Conservation (phyloP, 2,888 invertebrate species). For the Caenorhabditis sinica region DNA sequence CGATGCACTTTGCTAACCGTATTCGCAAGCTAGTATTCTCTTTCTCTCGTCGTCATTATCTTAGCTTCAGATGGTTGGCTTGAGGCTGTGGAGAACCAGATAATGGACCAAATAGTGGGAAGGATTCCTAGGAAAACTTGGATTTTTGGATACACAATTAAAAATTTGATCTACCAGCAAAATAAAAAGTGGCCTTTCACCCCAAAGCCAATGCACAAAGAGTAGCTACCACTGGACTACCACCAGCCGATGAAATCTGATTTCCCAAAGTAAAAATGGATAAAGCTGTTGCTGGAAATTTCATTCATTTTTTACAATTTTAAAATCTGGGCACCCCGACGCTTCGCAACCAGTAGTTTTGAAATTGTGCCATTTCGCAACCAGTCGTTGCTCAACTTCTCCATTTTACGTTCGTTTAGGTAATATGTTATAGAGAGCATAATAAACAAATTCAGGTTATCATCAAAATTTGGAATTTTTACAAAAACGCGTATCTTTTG, state of each 20-base stretch:
- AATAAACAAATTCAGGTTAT: no score
- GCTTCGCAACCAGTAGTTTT: no score
- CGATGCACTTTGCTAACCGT: slow-evolving; percentile 53
- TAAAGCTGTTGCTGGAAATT: slow-evolving; percentile 71
- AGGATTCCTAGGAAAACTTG: slow-evolving; percentile 54
- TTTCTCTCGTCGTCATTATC: slow-evolving; percentile 66
- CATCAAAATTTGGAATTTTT: no score
- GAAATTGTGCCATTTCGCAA: no score
- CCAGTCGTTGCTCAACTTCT: no score
- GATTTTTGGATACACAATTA: not conserved
- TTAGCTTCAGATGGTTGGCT: slow-evolving; percentile 70
- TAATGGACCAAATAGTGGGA: slow-evolving; percentile 61
- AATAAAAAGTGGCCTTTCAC: slow-evolving; percentile 78
- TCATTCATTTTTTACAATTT: no score
- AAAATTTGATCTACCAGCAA: slow-evolving; percentile 68
- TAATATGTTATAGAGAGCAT: no score
- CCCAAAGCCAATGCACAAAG: slow-evolving; percentile 72
- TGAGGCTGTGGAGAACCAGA: slow-evolving; percentile 65
- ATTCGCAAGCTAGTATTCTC: slow-evolving; percentile 65
- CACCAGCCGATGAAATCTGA: no score
- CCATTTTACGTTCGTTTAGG: no score
- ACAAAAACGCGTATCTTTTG: no score
- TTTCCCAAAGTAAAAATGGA: slow-evolving; percentile 75
- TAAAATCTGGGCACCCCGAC: no score
- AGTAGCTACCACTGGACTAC: slow-evolving; percentile 74